Base-by-base conservation (phyloP, 2,888 invertebrate genomes). In the Eurytoma adleriae region DNA sequence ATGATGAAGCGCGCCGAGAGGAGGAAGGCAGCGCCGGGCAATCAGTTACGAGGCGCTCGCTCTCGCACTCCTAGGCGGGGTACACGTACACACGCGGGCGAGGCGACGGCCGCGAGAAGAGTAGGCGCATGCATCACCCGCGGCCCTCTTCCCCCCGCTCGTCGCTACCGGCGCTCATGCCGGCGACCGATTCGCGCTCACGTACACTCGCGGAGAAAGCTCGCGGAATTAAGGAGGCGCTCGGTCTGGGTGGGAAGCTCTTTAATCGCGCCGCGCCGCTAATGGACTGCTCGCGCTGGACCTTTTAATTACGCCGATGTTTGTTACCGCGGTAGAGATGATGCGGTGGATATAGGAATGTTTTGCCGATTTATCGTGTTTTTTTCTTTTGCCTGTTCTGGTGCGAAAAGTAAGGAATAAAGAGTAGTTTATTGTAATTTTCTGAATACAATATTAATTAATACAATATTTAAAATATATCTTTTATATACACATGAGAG, bases 91-190 rank as follows among this genome's bases (percentile, higher is more conserved):
- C 81, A 83, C 80, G 78, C 72, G 76, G 81, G 72, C 80, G 80
- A 70, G 78, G 78, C 83, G 79, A 82, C 83, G 80, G 80, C 82
- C 77, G 82, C 59, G 79, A 62, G 54, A 73, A 79, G 79, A 78
- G 40, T 40, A 7, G 78, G 61, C 73, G 72, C 84, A 81, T 84
- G 81, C 79, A 84, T 85, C 84, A 81, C 50, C 16, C n/a, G n/a
- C 57, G n/a, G 18, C 20, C 70, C 18, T n/a, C 54, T 14, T 50
- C 50, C 12, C 50, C 12, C 50, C 54, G 10, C 54, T 54, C n/a
- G 54, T n/a, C 54, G 54, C 54, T 54, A 16, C 54, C n/a, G 12
- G 16, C 16, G 14, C 50, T 50, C 50, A 50, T 50, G 50, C 50
- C 7, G 12, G 50, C 50, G 50, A 50, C 50, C 7, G 50, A 50